A percentile compares a stretch with the other conserved stretches of the same genome.
These are phyloP conservation scores for Mastomys natalensis DNA, from an alignment of 2,113 vertebrate genomes.

Conservation along the genomic window DNA sequence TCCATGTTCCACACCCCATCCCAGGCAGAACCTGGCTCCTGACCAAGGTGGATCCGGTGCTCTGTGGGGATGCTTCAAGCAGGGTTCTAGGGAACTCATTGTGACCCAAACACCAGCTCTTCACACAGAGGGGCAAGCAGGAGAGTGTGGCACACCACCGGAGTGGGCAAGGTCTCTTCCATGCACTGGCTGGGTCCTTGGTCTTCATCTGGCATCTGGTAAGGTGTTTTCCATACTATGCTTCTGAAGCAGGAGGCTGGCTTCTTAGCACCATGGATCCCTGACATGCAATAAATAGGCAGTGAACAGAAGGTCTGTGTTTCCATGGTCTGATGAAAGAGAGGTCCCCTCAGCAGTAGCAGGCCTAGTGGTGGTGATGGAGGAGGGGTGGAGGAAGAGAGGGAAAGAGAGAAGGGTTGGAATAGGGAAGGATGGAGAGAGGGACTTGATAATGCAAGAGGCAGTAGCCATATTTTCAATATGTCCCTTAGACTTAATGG, in stretches of 20 bases:
- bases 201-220: neutral
- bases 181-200: too few relatives aligned
- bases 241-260: neutral
- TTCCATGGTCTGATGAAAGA: neutral
- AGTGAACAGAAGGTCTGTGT: neutral
- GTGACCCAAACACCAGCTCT: neutral
- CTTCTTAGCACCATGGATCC: neutral
- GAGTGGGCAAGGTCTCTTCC: neutral
- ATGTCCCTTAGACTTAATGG: too few relatives aligned
- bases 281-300: too few relatives aligned
- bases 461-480: fast-evolving
- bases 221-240: too few relatives aligned
- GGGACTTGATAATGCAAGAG: neutral
- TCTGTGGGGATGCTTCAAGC: neutral
- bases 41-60: too few relatives aligned
- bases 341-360: too few relatives aligned
- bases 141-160: neutral
- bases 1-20: neutral
- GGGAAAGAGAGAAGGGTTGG: neutral
- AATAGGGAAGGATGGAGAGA: neutral
- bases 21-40: neutral
- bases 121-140: neutral
- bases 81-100: neutral
- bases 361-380: neutral
- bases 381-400: neutral